Conservation (phyloP, 2,888 invertebrate genomes). For the Acronicta leporina region DNA sequence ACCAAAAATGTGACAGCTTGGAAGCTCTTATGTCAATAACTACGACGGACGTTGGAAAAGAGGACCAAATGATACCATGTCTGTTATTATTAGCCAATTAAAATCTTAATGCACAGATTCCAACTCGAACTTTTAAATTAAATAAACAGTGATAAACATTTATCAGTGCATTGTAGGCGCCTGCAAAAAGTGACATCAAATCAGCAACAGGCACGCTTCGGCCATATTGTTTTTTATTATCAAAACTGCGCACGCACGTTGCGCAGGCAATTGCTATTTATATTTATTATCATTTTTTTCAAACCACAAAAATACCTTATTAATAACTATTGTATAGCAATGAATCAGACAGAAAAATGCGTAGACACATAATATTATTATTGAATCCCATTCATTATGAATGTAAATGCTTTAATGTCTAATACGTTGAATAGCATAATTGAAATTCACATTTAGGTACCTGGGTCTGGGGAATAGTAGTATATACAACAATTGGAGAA, state of each 20-base stretch:
- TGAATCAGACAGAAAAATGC: constrained; percentile 30
- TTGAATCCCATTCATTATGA: not conserved
- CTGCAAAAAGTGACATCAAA: constrained; percentile 27
- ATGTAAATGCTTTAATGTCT: constrained; percentile 9
- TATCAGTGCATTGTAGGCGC: constrained; percentile 27
- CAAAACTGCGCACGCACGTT: constrained; percentile 12
- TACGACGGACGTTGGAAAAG: too few species aligned
- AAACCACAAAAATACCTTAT: constrained; percentile 21
- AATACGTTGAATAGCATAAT: constrained; percentile 13
- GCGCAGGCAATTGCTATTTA: constrained; percentile 15
- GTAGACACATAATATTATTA: not conserved
- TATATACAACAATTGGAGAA: too few species aligned
- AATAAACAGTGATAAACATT: constrained; percentile 6
- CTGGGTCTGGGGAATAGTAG: not conserved
- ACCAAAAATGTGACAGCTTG: too few species aligned
- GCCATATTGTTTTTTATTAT: constrained; percentile 41
- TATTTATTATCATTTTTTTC: constrained; percentile 9
- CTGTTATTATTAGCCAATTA: too few species aligned
- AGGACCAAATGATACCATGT: too few species aligned
- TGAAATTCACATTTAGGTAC: not conserved
- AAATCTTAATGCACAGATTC: too few species aligned
- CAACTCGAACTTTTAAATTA: too few species aligned
- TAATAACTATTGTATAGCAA: constrained; percentile 11
- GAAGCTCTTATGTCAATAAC: too few species aligned
- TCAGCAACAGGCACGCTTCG: constrained; percentile 38